Evolutionary conservation across 2,888 invertebrate genomes (phyloP).

Genomic region (Eudemis profundana): DNA sequence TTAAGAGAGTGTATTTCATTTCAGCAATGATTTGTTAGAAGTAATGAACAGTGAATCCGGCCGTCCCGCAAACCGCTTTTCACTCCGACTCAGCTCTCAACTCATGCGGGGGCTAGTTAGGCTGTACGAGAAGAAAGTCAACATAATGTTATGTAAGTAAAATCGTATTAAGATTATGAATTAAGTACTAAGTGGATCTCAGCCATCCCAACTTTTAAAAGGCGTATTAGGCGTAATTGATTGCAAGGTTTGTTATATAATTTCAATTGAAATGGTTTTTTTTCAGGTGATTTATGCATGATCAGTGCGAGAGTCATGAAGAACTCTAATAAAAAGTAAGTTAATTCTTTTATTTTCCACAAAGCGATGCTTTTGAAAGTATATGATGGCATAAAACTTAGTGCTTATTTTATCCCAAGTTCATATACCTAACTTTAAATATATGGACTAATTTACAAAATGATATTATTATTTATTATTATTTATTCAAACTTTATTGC

Average conservation of each 20-base stretch:
- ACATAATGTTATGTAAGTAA: constrained; percentile 64
- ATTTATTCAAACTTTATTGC: no score
- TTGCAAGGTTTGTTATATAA: no score
- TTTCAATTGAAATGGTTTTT: constrained; percentile 13
- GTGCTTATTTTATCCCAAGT: no score
- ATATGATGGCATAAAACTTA: neutral
- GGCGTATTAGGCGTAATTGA: no score
- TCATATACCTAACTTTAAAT: no score
- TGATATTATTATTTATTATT: no score
- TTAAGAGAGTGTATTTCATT: constrained; percentile 48
- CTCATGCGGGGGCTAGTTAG: constrained; percentile 72
- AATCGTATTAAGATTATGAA: neutral
- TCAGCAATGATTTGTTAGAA: constrained; percentile 70
- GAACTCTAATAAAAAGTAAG: constrained; percentile 72
- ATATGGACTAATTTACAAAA: no score
- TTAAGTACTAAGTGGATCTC: no score
- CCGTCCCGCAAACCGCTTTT: constrained; percentile 69
- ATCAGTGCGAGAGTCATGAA: constrained; percentile 71
- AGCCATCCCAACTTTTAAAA: no score
- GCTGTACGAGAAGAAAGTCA: constrained; percentile 72
- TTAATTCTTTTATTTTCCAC: constrained; percentile 19
- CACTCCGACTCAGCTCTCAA: constrained; percentile 75
- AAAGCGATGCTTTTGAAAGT: neutral
- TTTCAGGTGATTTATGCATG: constrained; percentile 75
- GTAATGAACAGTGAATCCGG: constrained; percentile 75